Conservation (phyloP, 2,113 vertebrate genomes). For the Meles meles region DNA sequence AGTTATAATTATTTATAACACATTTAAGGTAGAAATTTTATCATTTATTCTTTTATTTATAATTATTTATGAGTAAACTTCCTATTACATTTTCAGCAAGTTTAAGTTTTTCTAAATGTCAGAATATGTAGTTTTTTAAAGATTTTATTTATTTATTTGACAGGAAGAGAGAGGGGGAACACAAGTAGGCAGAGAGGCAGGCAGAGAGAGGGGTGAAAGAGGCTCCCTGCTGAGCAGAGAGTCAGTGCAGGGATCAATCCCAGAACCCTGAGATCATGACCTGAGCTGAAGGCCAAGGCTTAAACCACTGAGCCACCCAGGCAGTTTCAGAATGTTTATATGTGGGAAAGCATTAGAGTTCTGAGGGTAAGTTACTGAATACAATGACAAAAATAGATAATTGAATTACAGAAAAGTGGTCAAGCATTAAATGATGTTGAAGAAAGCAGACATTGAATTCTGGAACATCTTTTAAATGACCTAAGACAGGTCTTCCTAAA, state of each 20-base stretch:
- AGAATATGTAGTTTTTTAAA: neutral
- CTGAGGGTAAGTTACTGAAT: neutral
- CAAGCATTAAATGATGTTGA: neutral
- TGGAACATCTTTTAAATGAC: constrained; percentile 27
- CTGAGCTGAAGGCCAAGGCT: too few species aligned
- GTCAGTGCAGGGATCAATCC: too few species aligned
- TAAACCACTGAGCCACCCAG: too few species aligned
- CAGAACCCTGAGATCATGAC: too few species aligned
- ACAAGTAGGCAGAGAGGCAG: too few species aligned
- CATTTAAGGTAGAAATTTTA: neutral
- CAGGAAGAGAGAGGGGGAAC: too few species aligned
- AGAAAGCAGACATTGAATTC: neutral
- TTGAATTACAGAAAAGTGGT: neutral
- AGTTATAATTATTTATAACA: neutral
- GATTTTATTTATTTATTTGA: too few species aligned
- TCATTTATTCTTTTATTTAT: neutral
- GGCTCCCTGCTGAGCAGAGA: too few species aligned
- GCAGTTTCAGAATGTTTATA: neutral
- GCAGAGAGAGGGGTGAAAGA: too few species aligned
- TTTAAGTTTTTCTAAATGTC: neutral
- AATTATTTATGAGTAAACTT: neutral
- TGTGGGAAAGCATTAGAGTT: neutral
- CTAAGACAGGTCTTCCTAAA: constrained; percentile 3
- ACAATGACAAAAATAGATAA: neutral
- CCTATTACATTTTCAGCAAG: neutral